Conservation (phyloP, 2,888 invertebrate genomes). For the Branchipolynoe longqiensis region DNA sequence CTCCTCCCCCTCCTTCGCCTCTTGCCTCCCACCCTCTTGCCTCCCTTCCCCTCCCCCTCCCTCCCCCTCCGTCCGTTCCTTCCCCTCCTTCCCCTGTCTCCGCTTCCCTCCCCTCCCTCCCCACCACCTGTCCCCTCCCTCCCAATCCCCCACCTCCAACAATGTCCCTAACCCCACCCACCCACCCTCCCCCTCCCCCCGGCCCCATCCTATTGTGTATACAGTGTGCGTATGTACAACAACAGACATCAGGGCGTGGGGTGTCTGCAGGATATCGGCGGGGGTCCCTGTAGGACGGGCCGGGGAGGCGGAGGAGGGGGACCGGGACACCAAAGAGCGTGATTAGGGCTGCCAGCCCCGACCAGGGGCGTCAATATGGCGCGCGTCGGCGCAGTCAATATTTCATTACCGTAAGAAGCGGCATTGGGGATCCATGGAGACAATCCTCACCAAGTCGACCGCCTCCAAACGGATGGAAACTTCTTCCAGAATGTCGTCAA, state of each 20-base stretch:
- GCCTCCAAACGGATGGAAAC: too few relatives aligned
- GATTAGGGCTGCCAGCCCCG: not conserved
- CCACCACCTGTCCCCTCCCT: not conserved
- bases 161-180: not conserved
- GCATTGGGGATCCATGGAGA: not conserved
- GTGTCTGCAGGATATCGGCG: too few relatives aligned
- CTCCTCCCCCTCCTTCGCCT: too few relatives aligned
- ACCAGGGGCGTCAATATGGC: constrained; percentile 5
- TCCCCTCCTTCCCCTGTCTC: not conserved
- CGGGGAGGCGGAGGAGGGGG: too few relatives aligned
- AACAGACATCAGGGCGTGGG: too few relatives aligned
- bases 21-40: too few relatives aligned
- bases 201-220: constrained; percentile 2
- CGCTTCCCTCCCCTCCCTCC: not conserved
- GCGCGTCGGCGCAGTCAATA: constrained; percentile 15
- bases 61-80: not conserved
- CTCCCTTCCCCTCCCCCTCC: not conserved
- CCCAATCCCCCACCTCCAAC: not conserved
- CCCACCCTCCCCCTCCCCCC: not conserved
- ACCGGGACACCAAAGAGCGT: constrained; percentile 11
- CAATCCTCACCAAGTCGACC: too few relatives aligned
- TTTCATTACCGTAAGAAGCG: constrained; percentile 27
- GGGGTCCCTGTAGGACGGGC: too few relatives aligned
- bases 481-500: too few relatives aligned
- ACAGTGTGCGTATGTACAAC: too few relatives aligned